Conservation (phyloP, 1,140 invertebrate genomes). For the Trichomalopsis sarcophagae region DNA sequence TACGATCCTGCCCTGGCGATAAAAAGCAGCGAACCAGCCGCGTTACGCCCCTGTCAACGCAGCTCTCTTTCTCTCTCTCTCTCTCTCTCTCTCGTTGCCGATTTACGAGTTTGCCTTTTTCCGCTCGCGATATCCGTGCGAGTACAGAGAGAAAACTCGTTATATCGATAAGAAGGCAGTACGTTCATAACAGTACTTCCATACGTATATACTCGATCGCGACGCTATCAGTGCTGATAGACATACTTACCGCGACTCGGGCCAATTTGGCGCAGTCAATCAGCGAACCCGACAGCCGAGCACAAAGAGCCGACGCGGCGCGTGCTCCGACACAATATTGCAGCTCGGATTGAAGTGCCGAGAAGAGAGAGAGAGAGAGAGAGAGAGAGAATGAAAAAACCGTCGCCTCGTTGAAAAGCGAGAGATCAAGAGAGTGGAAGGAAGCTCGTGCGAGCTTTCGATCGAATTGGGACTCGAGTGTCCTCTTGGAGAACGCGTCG, state of each 20-base stretch:
- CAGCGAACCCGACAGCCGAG: not conserved
- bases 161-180: too few species aligned
- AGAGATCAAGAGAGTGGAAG: not conserved
- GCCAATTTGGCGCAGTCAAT: not conserved
- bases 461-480: not conserved
- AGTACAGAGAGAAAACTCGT: too few species aligned
- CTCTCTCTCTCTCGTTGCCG: too few species aligned
- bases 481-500: not conserved
- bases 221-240: too few species aligned
- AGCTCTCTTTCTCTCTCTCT: too few species aligned
- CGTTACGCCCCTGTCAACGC: conserved; percentile 49
- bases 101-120: too few species aligned
- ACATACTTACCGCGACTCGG: too few species aligned
- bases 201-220: too few species aligned
- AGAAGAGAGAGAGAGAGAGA: not conserved
- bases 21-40: conserved; percentile 34
- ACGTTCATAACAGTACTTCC: too few species aligned
- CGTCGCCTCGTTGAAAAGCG: conserved; percentile 1
- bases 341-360: not conserved
- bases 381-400: not conserved
- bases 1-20: conserved; percentile 28
- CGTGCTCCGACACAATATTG: not conserved
- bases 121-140: too few species aligned
- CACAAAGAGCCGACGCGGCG: not conserved
- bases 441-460: not conserved